Percentiles rank a stretch among this genome's conserved stretches.
phyloP scores from a whole-genome alignment of 2,113 vertebrate species.

The Corydoras maculifer region DNA sequence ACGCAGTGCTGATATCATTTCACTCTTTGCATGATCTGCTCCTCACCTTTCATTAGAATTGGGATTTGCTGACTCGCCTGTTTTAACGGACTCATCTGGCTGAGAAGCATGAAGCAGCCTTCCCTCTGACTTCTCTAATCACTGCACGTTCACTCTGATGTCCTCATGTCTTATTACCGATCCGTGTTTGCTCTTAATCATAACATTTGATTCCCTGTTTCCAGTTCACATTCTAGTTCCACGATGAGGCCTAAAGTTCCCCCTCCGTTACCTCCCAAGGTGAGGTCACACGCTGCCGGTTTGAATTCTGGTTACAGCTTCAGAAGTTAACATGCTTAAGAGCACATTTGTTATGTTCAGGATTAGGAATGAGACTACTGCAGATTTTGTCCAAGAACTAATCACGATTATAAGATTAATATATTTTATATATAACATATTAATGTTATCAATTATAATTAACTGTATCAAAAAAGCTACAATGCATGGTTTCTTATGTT shows the following conservation, averaged over 20 bases:
- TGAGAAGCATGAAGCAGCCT: neutral
- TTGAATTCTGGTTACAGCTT: neutral
- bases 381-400: no score
- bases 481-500: no score
- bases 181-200: slow-evolving; percentile 7
- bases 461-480: no score
- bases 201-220: slow-evolving; percentile 27
- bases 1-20: neutral
- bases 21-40: neutral
- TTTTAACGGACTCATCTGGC: neutral
- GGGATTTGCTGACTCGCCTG: no score
- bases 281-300: slow-evolving; percentile 42
- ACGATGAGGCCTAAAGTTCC: slow-evolving; percentile 94
- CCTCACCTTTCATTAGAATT: neutral
- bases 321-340: neutral
- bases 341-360: no score
- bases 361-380: no score
- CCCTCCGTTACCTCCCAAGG: slow-evolving; percentile 95
- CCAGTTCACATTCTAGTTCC: slow-evolving; percentile 71
- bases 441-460: no score
- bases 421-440: no score
- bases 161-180: neutral
- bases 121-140: slow-evolving; percentile 1
- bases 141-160: neutral
- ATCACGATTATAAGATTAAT: no score